phyloP scores from a whole-genome alignment of 37 sponge, comb jelly and placozoan genomes.

The Bolinopsis microptera region DNA sequence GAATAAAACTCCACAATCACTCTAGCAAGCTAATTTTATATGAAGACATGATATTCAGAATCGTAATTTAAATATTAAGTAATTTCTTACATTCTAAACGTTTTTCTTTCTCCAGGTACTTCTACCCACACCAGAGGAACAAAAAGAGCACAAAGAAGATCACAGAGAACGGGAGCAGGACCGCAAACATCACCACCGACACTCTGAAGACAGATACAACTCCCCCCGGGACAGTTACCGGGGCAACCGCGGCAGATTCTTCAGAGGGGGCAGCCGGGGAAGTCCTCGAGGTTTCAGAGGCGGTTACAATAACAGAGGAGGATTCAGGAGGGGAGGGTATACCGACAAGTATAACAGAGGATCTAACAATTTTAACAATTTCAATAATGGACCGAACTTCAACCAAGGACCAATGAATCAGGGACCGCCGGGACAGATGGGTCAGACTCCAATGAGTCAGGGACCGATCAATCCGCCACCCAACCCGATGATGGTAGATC shows the following conservation, averaged over 20 bases:
- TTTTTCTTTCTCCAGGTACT: too few species aligned
- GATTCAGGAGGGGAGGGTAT: background rate
- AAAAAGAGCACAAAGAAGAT: background rate
- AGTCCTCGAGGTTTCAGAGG: background rate
- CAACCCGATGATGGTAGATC: background rate
- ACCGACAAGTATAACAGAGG: background rate
- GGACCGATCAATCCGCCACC: background rate
- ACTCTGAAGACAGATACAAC: background rate
- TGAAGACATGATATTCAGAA: too few species aligned
- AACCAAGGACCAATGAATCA: too few species aligned
- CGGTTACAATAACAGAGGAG: conserved; percentile 17
- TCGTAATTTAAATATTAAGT: too few species aligned
- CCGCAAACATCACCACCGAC: background rate
- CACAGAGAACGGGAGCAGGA: background rate
- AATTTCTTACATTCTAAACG: too few species aligned
- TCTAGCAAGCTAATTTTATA: too few species aligned
- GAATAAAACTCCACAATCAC: too few species aligned
- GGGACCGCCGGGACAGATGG: background rate
- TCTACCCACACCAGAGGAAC: conserved; percentile 49
- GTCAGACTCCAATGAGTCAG: background rate
- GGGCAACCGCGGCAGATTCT: conserved; percentile 18
- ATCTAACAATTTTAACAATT: background rate
- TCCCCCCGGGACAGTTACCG: background rate
- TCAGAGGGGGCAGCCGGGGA: conserved; percentile 11
- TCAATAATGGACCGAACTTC: background rate